These are phyloP conservation scores for Pluvialis apricaria DNA, from an alignment of 2,113 vertebrate genomes.

Conservation along the genomic window DNA sequence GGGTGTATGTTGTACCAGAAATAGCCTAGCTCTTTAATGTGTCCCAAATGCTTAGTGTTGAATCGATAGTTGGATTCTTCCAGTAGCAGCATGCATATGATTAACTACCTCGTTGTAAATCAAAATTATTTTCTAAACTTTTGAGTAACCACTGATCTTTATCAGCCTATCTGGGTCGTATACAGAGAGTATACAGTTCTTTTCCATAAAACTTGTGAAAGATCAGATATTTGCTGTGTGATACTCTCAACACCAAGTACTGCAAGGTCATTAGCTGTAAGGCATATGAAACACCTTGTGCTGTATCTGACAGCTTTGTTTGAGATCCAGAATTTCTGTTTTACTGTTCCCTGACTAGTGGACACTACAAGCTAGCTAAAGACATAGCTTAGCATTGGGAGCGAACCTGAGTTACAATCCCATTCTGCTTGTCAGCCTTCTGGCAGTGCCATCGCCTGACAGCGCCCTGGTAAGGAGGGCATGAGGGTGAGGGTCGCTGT, in stretches of 20 bases:
- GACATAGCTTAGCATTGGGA: background rate
- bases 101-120: background rate
- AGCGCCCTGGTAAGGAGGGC: rapidly evolving
- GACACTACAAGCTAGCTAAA: background rate
- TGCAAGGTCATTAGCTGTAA: background rate
- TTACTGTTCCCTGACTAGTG: background rate
- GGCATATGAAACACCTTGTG: background rate
- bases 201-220: background rate
- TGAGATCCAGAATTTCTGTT: background rate
- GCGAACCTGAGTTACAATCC: background rate
- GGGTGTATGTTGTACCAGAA: background rate
- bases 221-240: background rate
- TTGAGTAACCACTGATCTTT: background rate
- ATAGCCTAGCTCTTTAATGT: background rate
- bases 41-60: background rate
- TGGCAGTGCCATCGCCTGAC: background rate
- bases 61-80: background rate
- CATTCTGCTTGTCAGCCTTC: background rate
- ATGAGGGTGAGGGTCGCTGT: background rate
- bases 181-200: background rate
- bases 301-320: background rate
- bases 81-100: background rate
- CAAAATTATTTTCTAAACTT: background rate
- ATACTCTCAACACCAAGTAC: background rate
- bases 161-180: background rate